phyloP scores from a whole-genome alignment of 2,888 invertebrate genomes.

The Lepetodrilus schrolli region DNA sequence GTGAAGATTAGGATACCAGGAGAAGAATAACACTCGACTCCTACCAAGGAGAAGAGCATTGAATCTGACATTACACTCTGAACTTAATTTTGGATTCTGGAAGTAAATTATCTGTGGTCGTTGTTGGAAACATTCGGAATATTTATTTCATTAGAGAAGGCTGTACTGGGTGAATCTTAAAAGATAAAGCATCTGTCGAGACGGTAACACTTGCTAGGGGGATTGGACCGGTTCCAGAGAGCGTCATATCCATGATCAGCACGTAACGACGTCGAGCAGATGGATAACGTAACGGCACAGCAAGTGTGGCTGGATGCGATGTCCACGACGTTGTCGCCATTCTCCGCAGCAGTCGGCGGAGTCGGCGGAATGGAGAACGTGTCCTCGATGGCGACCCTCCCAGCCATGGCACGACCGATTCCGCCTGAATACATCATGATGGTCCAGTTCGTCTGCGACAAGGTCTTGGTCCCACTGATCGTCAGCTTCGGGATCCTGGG shows the following conservation, averaged over 20 bases:
- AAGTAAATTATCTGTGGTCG: not conserved
- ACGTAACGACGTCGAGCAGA: not conserved
- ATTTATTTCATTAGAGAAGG: not conserved
- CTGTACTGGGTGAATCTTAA: not conserved
- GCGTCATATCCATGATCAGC: not conserved
- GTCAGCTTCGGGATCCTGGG: conserved; percentile 47
- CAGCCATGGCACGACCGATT: not conserved
- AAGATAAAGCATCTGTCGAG: not conserved
- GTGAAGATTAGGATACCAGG: too few species aligned
- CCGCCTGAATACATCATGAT: conserved; percentile 35
- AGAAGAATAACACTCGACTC: too few species aligned
- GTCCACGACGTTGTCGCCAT: not conserved
- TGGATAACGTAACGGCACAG: conserved; percentile 16
- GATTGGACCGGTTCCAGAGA: not conserved
- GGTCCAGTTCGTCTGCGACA: conserved; percentile 36
- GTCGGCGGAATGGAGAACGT: not conserved
- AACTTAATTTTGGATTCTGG: too few species aligned
- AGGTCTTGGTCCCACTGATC: conserved; percentile 43
- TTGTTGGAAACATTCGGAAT: not conserved
- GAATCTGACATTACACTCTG: too few species aligned
- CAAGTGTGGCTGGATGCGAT: not conserved
- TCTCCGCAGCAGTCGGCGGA: too few species aligned
- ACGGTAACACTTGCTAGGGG: not conserved
- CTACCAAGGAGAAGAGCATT: too few species aligned
- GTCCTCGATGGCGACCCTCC: not conserved